A percentile compares a stretch with the other conserved stretches of the same genome.
Conservation (phyloP, 1,140 invertebrate genomes). For the Ectropis grisescens region DNA sequence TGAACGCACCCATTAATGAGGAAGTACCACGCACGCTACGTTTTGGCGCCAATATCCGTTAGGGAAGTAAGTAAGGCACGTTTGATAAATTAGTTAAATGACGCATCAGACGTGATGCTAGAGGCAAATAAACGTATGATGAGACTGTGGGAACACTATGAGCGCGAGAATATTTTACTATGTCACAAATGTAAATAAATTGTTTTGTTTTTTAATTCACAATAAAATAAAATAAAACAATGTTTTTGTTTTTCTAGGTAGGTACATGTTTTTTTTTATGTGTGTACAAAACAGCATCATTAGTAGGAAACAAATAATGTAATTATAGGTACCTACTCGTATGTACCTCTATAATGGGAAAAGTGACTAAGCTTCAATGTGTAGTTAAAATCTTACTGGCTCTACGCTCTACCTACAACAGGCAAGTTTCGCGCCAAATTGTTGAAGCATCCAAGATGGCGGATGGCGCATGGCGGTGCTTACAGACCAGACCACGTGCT, state of each 20-base stretch:
- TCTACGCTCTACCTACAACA: too few species aligned
- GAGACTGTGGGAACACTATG: background rate
- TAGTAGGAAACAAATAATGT: background rate
- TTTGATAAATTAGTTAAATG: too few species aligned
- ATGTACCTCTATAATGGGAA: background rate
- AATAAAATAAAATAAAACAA: background rate
- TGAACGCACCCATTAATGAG: slow-evolving; percentile 56
- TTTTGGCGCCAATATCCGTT: slow-evolving; percentile 60
- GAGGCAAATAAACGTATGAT: slow-evolving; percentile 3
- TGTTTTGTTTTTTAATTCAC: background rate
- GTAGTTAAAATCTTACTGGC: background rate
- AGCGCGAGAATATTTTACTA: background rate
- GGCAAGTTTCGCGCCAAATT: slow-evolving; percentile 37
- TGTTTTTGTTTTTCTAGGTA: background rate
- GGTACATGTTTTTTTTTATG: too few species aligned
- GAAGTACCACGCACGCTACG: slow-evolving; percentile 48
- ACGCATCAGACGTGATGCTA: too few species aligned
- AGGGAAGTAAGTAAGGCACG: too few species aligned
- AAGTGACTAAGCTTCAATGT: background rate
- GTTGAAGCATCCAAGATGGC: slow-evolving; percentile 28
- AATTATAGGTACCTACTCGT: background rate
- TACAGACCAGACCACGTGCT: slow-evolving; percentile 48
- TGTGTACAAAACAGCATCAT: too few species aligned
- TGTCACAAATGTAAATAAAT: background rate
- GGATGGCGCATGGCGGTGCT: too few species aligned